Base-by-base conservation (phyloP, 2,113 vertebrate species). In the Corydoras sp. region DNA sequence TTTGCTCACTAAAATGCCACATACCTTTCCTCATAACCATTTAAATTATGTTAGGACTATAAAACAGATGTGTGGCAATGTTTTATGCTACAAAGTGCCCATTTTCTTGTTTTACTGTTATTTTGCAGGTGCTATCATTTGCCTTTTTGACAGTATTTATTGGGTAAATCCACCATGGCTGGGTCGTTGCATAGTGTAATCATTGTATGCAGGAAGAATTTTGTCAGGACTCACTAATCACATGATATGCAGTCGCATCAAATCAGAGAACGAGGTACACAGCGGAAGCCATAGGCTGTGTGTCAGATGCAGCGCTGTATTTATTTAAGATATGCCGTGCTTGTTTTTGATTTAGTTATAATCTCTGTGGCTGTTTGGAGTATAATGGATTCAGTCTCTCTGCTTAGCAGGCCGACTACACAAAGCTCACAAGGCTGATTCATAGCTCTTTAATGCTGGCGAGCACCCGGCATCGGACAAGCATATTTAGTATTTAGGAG, bases 331-430 rank as follows among this genome's bases (percentile, higher is more conserved):
- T 48, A 32, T 76, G 59, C 50, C 55, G 65, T 35, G 30, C 6
- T 48, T 35, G 65, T 43, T n/a, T 43, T 11, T 49, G 53, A 58
- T 56, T 15, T 29, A 65, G 49, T 10, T 9, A 29, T 8, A 29
- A 50, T 60, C 48, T 48, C 32, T 18, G 58, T 49, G 50, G 32
- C 51, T 60, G 11, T 68, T 62, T 68, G 30, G 29, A 30, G 18
- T 30, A n/a, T 79, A 72, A 72, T 76, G 65, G 54, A 75, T 67
- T 49, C 31, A 62, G 51, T 49, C 58, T 10, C 50, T 62, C 58
- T 61, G 67, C 70, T 71, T 58, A 14, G 49, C 60, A 14, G 62
- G 74, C 76, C 80, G 78, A 78, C 64, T 66, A 65, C 48, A 70
- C 71, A 60, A 54, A 66, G 69, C 63, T 32, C 53, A 13, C 50